Base-by-base conservation (phyloP, 2,797 vertebrate genomes). In the Clamator glandarius region DNA sequence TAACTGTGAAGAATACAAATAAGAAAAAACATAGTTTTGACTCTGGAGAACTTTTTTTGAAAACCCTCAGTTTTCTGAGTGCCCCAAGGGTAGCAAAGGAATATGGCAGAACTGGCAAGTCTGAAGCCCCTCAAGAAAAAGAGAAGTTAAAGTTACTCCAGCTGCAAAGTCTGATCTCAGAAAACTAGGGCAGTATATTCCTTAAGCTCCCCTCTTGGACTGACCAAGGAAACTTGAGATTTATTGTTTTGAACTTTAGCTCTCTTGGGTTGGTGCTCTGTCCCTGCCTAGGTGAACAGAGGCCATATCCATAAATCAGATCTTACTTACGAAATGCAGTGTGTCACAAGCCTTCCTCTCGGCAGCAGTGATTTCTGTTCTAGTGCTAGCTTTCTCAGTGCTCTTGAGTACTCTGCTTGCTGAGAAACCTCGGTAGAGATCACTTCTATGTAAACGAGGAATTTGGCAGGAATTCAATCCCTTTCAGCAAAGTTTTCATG, bases 181-280 rank as follows among this genome's bases (percentile, higher is more conserved):
- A 74, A 94, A 95, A 93, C 50, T 84, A 62, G 94, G 92, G 81
- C 93, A 91, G 70, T 46, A 17, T 94, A 87, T 92, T 96, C 87
- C 84, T 95, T 67, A 86, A 94, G 87, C 92, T 91, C 69, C 0
- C 4, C 74, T 92, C 72, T 89, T 54, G 58, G 72, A 85, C 78
- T 90, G 84, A 69, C 89, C 94, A 91, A 55, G 54, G 91, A 92
- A 96, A 92, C 48, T 70, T 54, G 92, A 96, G 95, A 96, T 97
- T 96, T 96, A 96, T 93, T 83, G 68, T 54, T 91, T 85, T 96
- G 94, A 95, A 93, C 96, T 96, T 68, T 36, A 55, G 58, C 91
- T 89, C 84, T 93, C 44, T 35, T 57, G 78, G 68, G 75, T 16
- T 81, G 82, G 83, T 29, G 90, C 78, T 95, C 46, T 82, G 93